phyloP scores from a whole-genome alignment of 2,113 vertebrate species.

The Plectropomus leopardus region DNA sequence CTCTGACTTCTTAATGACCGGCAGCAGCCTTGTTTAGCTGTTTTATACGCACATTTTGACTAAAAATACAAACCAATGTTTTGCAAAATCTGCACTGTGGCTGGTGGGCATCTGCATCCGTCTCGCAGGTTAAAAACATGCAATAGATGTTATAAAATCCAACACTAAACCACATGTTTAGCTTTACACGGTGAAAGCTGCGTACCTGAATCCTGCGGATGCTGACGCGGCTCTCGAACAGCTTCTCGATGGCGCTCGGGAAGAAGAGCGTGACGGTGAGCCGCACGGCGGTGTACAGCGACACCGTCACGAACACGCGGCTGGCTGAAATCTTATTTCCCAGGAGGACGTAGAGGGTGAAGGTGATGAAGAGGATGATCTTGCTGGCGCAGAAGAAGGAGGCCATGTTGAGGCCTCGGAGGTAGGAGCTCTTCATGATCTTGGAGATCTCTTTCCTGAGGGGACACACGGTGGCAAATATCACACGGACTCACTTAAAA shows the following conservation, averaged over 20 bases:
- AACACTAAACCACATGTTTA: not conserved
- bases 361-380: slow-evolving; percentile 93
- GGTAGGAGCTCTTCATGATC: slow-evolving; percentile 93
- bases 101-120: not conserved
- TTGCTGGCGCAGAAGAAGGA: slow-evolving; percentile 95
- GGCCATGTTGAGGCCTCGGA: slow-evolving; percentile 94
- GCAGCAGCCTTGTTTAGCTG: too few relatives aligned
- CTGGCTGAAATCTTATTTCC: slow-evolving; percentile 91
- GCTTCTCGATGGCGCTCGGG: slow-evolving; percentile 90
- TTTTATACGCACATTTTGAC: too few relatives aligned
- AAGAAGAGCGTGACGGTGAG: slow-evolving; percentile 97
- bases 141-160: not conserved
- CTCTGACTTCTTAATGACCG: too few relatives aligned
- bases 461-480: not conserved
- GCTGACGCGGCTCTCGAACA: slow-evolving; percentile 90
- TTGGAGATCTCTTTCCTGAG: slow-evolving; percentile 92
- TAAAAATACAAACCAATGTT: too few relatives aligned
- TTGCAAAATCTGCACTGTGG: too few relatives aligned
- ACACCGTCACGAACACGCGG: slow-evolving; percentile 91
- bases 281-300: slow-evolving; percentile 89
- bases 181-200: not conserved
- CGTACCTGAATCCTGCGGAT: slow-evolving; percentile 92
- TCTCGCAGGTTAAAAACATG: not conserved
- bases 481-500: not conserved
- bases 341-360: slow-evolving; percentile 90